Evolutionary conservation across 2,888 invertebrate species (phyloP).

Genomic region (Drosophila neonasuta): DNA sequence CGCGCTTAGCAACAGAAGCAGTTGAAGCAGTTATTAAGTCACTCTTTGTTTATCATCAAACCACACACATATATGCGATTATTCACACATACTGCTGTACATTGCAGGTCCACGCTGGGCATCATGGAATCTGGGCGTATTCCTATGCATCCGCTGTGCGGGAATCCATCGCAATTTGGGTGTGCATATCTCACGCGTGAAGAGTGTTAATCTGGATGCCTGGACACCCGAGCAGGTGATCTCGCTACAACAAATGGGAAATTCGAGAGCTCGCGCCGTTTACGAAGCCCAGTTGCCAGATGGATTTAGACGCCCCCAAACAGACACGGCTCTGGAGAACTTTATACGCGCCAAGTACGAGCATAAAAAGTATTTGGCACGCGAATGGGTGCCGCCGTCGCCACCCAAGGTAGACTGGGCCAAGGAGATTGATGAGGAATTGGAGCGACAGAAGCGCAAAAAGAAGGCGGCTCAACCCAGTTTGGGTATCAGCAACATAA

Average conservation of each 20-base stretch:
- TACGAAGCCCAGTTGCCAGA: conserved; percentile 99
- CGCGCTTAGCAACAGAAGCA: conserved; percentile 7
- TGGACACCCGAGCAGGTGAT: conserved; percentile 99
- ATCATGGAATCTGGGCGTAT: conserved; percentile 99
- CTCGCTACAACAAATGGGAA: conserved; percentile 98
- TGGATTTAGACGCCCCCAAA: conserved; percentile 96
- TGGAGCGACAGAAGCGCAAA: conserved; percentile 91
- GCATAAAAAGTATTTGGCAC: conserved; percentile 98
- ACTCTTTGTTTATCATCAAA: conserved; percentile 13
- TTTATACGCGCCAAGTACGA: conserved; percentile 99
- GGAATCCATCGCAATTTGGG: conserved; percentile 99
- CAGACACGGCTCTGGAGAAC: conserved; percentile 95
- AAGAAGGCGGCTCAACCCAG: conserved; percentile 87
- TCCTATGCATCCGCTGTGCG: conserved; percentile 98
- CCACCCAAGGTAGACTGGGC: conserved; percentile 93
- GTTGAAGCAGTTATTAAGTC: not conserved
- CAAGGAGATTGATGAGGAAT: conserved; percentile 93
- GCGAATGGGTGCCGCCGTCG: conserved; percentile 96
- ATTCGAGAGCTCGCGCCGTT: conserved; percentile 96
- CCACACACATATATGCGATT: not conserved
- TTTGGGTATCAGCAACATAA: conserved; percentile 59
- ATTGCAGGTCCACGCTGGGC: conserved; percentile 97
- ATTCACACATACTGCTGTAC: conserved; percentile 3
- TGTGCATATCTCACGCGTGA: conserved; percentile 99
- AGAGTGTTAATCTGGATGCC: conserved; percentile 98